These are phyloP conservation scores for Carposina sasakii DNA, from an alignment of 1,140 invertebrate species.

Conservation along the genomic window DNA sequence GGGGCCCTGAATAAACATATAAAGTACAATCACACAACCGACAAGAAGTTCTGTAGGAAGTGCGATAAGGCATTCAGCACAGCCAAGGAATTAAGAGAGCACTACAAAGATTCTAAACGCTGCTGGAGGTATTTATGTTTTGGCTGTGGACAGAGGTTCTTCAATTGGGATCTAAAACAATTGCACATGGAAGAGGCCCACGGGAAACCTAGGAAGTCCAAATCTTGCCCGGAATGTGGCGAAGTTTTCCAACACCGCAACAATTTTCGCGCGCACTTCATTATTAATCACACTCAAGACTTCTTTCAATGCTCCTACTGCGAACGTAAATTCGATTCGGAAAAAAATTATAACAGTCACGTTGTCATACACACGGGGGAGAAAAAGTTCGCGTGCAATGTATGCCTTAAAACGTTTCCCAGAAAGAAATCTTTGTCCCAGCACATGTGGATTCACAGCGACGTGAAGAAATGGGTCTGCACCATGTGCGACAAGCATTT, in stretches of 20 bases:
- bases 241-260: neutral
- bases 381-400: slow-evolving; percentile 58
- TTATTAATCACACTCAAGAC: slow-evolving; percentile 4
- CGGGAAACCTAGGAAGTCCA: slow-evolving; percentile 16
- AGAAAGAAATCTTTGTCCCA: slow-evolving; percentile 25
- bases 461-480: slow-evolving; percentile 74
- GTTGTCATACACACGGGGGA: slow-evolving; percentile 60
- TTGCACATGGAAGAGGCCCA: slow-evolving; percentile 34
- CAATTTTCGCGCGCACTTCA: slow-evolving; percentile 7
- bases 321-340: neutral
- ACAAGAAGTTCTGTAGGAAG: slow-evolving; percentile 2
- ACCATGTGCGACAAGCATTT: slow-evolving; percentile 66
- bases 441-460: slow-evolving; percentile 69
- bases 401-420: slow-evolving; percentile 44
- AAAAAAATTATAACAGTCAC: slow-evolving; percentile 4
- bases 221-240: slow-evolving; percentile 32
- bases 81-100: neutral
- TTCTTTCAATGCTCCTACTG: slow-evolving; percentile 3
- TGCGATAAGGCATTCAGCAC: slow-evolving; percentile 2
- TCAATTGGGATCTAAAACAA: slow-evolving; percentile 22
- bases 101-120: neutral
- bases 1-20: neutral
- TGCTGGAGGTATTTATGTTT: slow-evolving; percentile 2
- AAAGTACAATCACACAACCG: neutral
- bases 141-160: slow-evolving; percentile 34